These are phyloP conservation scores for Physocephala rufipes DNA, from an alignment of 2,888 invertebrate genomes.

Conservation along the genomic window DNA sequence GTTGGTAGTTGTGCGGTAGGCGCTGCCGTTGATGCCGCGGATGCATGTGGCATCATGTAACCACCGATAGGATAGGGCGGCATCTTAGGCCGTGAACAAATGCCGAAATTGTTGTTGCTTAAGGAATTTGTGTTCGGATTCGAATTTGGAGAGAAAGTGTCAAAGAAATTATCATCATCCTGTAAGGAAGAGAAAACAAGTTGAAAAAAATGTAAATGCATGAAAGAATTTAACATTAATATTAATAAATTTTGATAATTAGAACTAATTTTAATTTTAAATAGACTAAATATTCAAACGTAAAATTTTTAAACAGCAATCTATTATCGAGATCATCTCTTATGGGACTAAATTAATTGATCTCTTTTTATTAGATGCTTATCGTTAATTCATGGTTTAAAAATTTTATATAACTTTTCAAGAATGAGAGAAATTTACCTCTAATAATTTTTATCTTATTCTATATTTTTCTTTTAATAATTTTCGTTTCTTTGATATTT, in stretches of 20 bases:
- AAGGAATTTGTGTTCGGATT: conserved; percentile 35
- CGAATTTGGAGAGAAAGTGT: conserved; percentile 43
- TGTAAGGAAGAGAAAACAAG: conserved; percentile 27
- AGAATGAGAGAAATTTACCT: not conserved
- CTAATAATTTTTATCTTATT: not conserved
- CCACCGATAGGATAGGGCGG: conserved; percentile 63
- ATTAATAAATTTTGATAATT: too few species aligned
- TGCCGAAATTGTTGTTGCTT: conserved; percentile 48
- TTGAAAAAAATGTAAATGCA: not conserved
- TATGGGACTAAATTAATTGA: too few species aligned
- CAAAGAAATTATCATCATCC: conserved; percentile 50
- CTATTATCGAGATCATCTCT: too few species aligned
- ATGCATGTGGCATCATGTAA: conserved; percentile 50
- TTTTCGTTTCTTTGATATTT: too few species aligned
- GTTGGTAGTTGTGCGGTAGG: conserved; percentile 46
- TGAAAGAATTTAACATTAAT: too few species aligned
- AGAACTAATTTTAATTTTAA: not conserved
- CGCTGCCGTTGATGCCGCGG: conserved; percentile 34
- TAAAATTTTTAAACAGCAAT: too few species aligned
- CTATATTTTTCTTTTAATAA: too few species aligned
- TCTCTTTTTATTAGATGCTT: too few species aligned
- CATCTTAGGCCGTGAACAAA: conserved; percentile 64
- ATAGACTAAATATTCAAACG: not conserved
- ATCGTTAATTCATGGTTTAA: too few species aligned
- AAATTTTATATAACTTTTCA: not conserved